Evolutionary conservation across 2,113 vertebrate species (phyloP).

Genomic region (Erythrocebus patas): DNA sequence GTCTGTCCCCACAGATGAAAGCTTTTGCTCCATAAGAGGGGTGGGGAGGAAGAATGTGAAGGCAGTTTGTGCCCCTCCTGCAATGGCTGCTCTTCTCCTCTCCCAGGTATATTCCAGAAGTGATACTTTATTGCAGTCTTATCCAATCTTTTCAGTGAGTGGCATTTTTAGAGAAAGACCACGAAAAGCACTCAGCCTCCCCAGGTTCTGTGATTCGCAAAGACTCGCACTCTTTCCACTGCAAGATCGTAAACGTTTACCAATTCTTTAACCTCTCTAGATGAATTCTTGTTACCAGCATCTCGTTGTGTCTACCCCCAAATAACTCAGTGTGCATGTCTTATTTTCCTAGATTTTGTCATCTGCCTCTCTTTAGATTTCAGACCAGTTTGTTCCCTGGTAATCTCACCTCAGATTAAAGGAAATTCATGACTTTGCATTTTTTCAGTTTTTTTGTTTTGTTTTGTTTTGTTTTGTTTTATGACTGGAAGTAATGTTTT

Average conservation of each 20-base stretch:
- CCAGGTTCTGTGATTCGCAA: background rate
- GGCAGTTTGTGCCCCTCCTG: accelerated
- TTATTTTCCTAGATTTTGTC: background rate
- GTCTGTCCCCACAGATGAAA: background rate
- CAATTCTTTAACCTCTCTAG: background rate
- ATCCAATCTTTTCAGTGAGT: background rate
- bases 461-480: background rate
- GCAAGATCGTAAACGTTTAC: background rate
- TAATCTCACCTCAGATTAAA: background rate
- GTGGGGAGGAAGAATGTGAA: background rate
- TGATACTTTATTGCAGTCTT: background rate
- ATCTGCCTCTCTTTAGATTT: background rate
- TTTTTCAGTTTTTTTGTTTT: background rate
- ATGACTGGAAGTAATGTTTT: background rate
- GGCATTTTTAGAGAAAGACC: background rate
- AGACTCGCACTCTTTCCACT: background rate
- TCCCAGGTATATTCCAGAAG: background rate
- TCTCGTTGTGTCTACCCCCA: background rate
- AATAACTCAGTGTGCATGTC: background rate
- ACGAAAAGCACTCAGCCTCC: background rate
- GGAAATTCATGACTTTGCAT: background rate
- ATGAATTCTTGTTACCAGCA: background rate
- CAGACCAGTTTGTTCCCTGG: background rate
- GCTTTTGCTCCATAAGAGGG: background rate
- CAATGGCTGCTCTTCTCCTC: background rate